A percentile compares a stretch with the other conserved stretches of the same genome.
Evolutionary conservation across 2,113 vertebrate genomes (phyloP).

Genomic region (Zeus faber): DNA sequence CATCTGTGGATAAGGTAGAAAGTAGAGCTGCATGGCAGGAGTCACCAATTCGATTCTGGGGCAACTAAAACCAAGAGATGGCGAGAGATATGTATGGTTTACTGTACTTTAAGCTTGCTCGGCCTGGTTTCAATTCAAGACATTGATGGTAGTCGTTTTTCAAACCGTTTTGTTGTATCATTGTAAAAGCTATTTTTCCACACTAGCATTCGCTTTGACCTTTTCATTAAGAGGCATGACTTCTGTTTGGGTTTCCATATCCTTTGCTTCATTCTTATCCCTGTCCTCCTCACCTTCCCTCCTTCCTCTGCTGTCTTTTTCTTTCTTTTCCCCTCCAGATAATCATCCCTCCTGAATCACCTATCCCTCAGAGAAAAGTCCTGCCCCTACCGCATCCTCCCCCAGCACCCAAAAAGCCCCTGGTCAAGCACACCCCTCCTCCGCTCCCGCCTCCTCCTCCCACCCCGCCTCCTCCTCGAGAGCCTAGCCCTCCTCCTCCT

Average conservation of each 20-base stretch:
- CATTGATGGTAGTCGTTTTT: no score
- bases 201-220: no score
- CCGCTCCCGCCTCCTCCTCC: conserved; percentile 54
- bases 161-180: no score
- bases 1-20: conserved; percentile 85
- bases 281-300: conserved; percentile 11
- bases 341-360: conserved; percentile 85
- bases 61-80: no score
- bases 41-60: no score
- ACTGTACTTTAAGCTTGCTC: no score
- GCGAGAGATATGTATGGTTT: no score
- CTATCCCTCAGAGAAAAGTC: conserved; percentile 78
- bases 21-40: no score
- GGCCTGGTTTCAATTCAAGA: no score
- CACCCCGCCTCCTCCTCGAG: conserved; percentile 40
- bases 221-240: no score
- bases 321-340: conserved; percentile 76
- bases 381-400: conserved; percentile 74
- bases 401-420: conserved; percentile 52
- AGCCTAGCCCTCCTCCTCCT: conserved; percentile 35
- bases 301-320: conserved; percentile 21
- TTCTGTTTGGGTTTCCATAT: no score
- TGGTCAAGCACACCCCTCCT: conserved; percentile 53
- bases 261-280: neutral
- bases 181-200: no score